These are phyloP conservation scores for Cherax destructor DNA, from an alignment of 1,140 invertebrate genomes.

Conservation along the genomic window DNA sequence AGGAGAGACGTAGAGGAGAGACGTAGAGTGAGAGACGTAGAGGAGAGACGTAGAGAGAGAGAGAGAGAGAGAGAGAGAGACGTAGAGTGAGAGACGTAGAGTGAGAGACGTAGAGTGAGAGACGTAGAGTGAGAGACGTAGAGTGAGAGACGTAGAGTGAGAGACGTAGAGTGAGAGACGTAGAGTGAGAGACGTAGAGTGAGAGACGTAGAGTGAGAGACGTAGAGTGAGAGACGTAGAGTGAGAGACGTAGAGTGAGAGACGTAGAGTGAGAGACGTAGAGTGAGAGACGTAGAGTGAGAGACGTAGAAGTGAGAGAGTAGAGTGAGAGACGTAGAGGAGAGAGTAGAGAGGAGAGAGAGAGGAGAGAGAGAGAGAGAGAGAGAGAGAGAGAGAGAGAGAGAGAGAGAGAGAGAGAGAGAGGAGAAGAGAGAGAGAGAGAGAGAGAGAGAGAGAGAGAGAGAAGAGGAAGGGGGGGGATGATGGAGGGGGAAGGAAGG, in stretches of 20 bases:
- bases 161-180: background rate
- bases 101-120: too few relatives aligned
- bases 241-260: slow-evolving; percentile 10
- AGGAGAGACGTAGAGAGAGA: too few relatives aligned
- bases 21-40: too few relatives aligned
- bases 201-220: background rate
- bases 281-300: slow-evolving; percentile 3
- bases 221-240: background rate
- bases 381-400: slow-evolving; percentile 1
- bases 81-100: too few relatives aligned
- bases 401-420: slow-evolving; percentile 29
- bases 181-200: background rate
- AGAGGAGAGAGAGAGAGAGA: slow-evolving; percentile 13
- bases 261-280: slow-evolving; percentile 18
- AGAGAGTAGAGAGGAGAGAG: background rate
- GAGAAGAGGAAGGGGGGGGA: too few relatives aligned
- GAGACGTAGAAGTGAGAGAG: background rate
- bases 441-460: background rate
- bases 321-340: too few relatives aligned
- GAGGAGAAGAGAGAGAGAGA: slow-evolving; percentile 11
- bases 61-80: too few relatives aligned
- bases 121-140: too few relatives aligned
- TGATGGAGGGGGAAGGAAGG: too few relatives aligned
- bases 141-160: too few relatives aligned
- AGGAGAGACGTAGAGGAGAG: too few relatives aligned